These are phyloP conservation scores for Dasyurus viverrinus DNA, from an alignment of 2,113 vertebrate species.

Conservation along the genomic window DNA sequence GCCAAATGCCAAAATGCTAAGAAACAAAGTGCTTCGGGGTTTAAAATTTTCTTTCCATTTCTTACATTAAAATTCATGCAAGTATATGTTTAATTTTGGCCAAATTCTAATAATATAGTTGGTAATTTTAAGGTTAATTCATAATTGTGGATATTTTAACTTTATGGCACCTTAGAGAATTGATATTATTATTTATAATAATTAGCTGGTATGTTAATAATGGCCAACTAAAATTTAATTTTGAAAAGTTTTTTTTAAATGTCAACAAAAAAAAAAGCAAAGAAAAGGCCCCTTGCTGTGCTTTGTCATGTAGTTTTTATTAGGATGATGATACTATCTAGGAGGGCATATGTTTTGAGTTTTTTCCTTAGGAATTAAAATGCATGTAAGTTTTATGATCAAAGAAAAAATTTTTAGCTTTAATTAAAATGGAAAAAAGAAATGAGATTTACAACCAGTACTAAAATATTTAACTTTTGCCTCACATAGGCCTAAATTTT, in stretches of 20 bases:
- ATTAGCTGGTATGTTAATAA: slow-evolving; percentile 3
- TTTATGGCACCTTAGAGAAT: slow-evolving; percentile 2
- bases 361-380: slow-evolving; percentile 47
- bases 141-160: slow-evolving; percentile 43
- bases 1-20: background rate
- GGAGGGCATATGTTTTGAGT: slow-evolving; percentile 21
- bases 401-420: slow-evolving; percentile 39
- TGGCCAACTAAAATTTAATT: slow-evolving; percentile 29
- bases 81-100: slow-evolving; percentile 20
- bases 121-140: slow-evolving; percentile 44
- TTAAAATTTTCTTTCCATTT: slow-evolving; percentile 20
- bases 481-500: slow-evolving; percentile 35
- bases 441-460: slow-evolving; percentile 39
- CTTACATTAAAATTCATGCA: slow-evolving; percentile 36
- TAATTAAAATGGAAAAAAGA: slow-evolving; percentile 38
- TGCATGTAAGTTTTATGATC: slow-evolving; percentile 34
- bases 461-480: slow-evolving; percentile 13
- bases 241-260: slow-evolving; percentile 38
- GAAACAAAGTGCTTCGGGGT: slow-evolving; percentile 15
- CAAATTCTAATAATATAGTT: slow-evolving; percentile 34
- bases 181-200: slow-evolving; percentile 27
- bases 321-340: background rate
- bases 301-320: slow-evolving; percentile 27
- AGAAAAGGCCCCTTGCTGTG: background rate
- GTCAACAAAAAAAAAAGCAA: slow-evolving; percentile 23